Evolutionary conservation across 1,140 invertebrate genomes (phyloP).

Genomic region (Sminthurides bifidus): DNA sequence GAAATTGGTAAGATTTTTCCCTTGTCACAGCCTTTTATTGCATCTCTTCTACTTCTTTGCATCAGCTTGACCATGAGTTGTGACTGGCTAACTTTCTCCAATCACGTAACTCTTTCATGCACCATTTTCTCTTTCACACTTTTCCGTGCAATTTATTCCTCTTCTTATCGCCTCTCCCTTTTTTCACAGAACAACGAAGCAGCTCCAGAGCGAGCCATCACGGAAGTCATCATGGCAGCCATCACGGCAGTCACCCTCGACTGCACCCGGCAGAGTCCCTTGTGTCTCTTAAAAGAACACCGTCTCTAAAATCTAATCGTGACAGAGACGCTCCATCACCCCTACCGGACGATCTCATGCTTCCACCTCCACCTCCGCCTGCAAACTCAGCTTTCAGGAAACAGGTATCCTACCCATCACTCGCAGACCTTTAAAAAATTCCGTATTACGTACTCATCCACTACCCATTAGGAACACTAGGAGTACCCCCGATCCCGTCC

Average conservation of each 20-base stretch:
- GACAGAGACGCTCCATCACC: slow-evolving; percentile 7
- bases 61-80: not conserved
- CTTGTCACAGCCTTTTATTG: not conserved
- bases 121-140: not conserved
- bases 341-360: slow-evolving; percentile 14
- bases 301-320: slow-evolving; percentile 22
- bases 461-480: not conserved
- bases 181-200: too few species aligned
- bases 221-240: not conserved
- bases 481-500: not conserved
- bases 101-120: not conserved
- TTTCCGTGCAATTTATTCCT: not conserved
- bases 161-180: too few species aligned
- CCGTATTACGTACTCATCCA: not conserved
- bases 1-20: not conserved
- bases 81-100: not conserved
- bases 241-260: not conserved
- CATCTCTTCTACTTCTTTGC: not conserved
- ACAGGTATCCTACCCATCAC: slow-evolving; percentile 14
- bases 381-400: slow-evolving; percentile 26
- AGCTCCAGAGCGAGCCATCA: too few species aligned
- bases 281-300: slow-evolving; percentile 13
- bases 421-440: not conserved
- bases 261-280: not conserved
- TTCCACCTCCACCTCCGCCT: slow-evolving; percentile 29